Evolutionary conservation across 2,888 invertebrate genomes (phyloP), one percentile per base, ranked within the genome.

Genomic region (Plebejus anna): DNA sequence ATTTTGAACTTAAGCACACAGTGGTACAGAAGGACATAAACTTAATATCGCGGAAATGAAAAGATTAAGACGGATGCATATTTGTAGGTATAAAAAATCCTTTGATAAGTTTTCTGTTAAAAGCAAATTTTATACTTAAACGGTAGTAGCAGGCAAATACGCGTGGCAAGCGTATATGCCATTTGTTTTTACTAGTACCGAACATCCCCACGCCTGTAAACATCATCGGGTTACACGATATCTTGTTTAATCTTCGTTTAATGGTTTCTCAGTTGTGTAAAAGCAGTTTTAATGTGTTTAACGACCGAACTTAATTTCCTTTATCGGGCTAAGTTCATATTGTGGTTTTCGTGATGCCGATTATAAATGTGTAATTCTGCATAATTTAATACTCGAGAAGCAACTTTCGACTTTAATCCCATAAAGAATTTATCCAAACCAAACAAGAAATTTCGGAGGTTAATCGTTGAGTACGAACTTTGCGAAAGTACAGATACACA

Each of bases 191-290:
- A 71, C 38, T 70, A 36, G 57, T 76, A 76, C 38, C 22, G 28
- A 71, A 42, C 38, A 57, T 32, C 42, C 57, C 51, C 57, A 59
- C 32, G 47, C 38, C 47, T 72, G 28, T 57, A 76, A 61, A 57
- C 76, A 72, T 88, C 88, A 89, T 89, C 87, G 88, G 84, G 87
- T 86, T 82, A 83, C 82, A 85, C 85, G 88, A 90, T 88, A 86
- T 85, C 88, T 88, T 88, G 90, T 89, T 90, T 91, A 91, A 91
- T 92, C 91, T 91, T 84, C 86, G 90, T 91, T 90, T 87, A 88
- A 87, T 87, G 88, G 86, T 84, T 86, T 86, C 88, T 86, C 89
- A 90, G 73, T 76, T 73, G 59, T 77, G 70, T 70, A 75, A 73
- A 66, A 59, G 70, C 75, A 61, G 72, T 72, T 76, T 89, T 89